A percentile compares a stretch with the other conserved stretches of the same genome.
Conservation (phyloP, 2,888 invertebrate species). For the Lasius platythorax region DNA sequence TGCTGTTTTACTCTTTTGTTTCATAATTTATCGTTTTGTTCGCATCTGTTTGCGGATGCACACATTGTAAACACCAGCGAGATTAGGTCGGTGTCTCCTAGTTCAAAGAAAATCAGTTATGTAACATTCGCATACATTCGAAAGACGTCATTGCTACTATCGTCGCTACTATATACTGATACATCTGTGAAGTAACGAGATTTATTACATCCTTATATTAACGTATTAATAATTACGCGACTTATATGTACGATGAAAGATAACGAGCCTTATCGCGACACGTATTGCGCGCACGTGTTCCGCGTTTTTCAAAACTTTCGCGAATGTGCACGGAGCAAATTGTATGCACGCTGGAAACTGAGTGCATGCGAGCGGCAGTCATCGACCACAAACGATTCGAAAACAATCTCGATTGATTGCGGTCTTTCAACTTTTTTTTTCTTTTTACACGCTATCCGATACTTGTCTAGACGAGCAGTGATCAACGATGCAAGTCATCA, state of each 20-base stretch:
- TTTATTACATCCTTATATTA: constrained; percentile 23
- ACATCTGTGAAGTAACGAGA: neutral
- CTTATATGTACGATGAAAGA: constrained; percentile 15
- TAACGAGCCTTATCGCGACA: constrained; percentile 21
- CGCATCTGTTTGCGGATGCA: neutral
- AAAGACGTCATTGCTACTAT: neutral
- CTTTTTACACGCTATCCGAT: neutral
- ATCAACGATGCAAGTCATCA: constrained; percentile 29
- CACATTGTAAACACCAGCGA: neutral
- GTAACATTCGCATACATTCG: constrained; percentile 4
- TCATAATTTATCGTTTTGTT: neutral
- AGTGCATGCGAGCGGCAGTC: neutral
- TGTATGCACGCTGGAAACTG: neutral
- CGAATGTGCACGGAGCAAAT: neutral
- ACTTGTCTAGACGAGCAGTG: neutral
- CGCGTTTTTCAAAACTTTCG: neutral
- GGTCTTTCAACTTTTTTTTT: neutral
- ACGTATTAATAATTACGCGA: constrained; percentile 27
- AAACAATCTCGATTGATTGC: constrained; percentile 3
- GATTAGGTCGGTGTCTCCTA: constrained; percentile 28
- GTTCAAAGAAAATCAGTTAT: constrained; percentile 17
- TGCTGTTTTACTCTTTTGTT: neutral
- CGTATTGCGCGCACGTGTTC: neutral
- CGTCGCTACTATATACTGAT: neutral
- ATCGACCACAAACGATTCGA: constrained; percentile 6